Percentiles rank a stretch among this genome's conserved stretches.
These are phyloP conservation scores for Diploptera punctata DNA, from an alignment of 2,888 invertebrate genomes.

Conservation along the genomic window DNA sequence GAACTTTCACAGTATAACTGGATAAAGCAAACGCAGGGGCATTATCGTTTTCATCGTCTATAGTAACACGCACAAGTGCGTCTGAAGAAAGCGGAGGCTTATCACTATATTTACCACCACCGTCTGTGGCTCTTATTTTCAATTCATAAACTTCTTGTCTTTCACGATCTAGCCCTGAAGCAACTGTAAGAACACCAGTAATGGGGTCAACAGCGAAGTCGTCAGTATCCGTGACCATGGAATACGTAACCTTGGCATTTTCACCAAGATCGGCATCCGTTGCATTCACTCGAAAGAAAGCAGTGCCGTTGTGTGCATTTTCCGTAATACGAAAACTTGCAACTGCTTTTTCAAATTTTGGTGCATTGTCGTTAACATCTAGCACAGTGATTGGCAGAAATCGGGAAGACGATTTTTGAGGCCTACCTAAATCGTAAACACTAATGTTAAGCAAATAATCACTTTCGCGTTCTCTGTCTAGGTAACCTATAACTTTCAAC, in stretches of 20 bases:
- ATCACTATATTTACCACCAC: slow-evolving; percentile 61
- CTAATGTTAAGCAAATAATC: slow-evolving; percentile 87
- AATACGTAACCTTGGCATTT: slow-evolving; percentile 78
- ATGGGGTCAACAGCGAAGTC: slow-evolving; percentile 81
- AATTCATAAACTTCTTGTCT: slow-evolving; percentile 80
- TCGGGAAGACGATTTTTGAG: slow-evolving; percentile 79
- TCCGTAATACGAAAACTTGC: slow-evolving; percentile 88
- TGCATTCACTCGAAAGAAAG: slow-evolving; percentile 82
- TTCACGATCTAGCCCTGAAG: slow-evolving; percentile 84
- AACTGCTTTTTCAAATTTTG: slow-evolving; percentile 80
- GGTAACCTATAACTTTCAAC: slow-evolving; percentile 81
- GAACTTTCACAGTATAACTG: slow-evolving; percentile 79
- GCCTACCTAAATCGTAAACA: slow-evolving; percentile 84
- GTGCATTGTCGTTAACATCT: slow-evolving; percentile 92
- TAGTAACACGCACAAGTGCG: slow-evolving; percentile 79
- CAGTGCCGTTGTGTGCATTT: slow-evolving; percentile 83
- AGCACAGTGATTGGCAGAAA: slow-evolving; percentile 79
- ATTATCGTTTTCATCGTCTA: slow-evolving; percentile 92
- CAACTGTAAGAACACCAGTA: slow-evolving; percentile 78
- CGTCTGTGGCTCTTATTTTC: slow-evolving; percentile 79
- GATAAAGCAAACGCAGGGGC: slow-evolving; percentile 80
- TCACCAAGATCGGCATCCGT: slow-evolving; percentile 84
- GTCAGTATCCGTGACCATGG: slow-evolving; percentile 73
- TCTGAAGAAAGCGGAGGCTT: slow-evolving; percentile 75
- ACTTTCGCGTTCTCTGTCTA: slow-evolving; percentile 87